phyloP scores from a whole-genome alignment of 2,113 vertebrate genomes.

The Chrysemys picta region DNA sequence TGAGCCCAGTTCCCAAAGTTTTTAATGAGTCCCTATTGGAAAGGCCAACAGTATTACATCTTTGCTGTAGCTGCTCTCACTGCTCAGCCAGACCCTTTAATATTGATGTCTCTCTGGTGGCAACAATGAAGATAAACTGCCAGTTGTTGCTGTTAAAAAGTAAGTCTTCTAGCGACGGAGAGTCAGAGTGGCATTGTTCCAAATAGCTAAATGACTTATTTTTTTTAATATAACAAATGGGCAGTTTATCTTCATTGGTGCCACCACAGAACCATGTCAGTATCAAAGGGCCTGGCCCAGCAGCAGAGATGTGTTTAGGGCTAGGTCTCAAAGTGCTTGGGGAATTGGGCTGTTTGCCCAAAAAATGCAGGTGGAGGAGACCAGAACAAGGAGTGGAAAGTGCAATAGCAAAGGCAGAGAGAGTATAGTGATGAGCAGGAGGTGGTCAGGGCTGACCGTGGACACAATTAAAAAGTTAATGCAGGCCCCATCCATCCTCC shows the following conservation, averaged over 20 bases:
- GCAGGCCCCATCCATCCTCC: not conserved
- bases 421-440: not conserved
- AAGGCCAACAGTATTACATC: conserved; percentile 23
- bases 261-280: not conserved
- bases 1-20: not conserved
- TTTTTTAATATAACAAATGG: not conserved
- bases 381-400: not conserved
- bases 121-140: conserved; percentile 36
- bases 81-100: conserved; percentile 23
- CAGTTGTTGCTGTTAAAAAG: conserved; percentile 37
- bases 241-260: not conserved
- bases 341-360: not conserved
- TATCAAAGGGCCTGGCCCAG: not conserved
- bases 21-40: conserved; percentile 4
- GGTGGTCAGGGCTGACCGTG: not conserved
- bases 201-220: not conserved
- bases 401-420: not conserved
- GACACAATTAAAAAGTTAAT: not conserved
- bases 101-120: not conserved
- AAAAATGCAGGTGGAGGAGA: not conserved
- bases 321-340: not conserved
- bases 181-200: conserved; percentile 20
- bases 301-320: not conserved
- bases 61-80: not conserved
- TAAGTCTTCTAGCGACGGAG: conserved; percentile 38